Evolutionary conservation across 2,797 vertebrate genomes (phyloP).

Genomic region (Aulostomus chinensis): DNA sequence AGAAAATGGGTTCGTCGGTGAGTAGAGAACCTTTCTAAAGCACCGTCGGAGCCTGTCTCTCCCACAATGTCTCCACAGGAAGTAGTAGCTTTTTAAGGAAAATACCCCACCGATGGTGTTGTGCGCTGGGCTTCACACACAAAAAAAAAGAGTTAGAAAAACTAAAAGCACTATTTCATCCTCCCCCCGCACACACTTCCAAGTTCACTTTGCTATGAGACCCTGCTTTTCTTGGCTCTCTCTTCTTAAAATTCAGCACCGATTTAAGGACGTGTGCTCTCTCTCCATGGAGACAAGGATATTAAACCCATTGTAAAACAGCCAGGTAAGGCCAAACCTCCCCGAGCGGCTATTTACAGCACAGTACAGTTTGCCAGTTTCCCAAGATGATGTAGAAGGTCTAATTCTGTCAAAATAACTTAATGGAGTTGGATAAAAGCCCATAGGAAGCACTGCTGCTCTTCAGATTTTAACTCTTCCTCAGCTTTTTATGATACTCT

Average conservation of each 20-base stretch:
- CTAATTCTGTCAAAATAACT: slow-evolving; percentile 47
- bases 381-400: slow-evolving; percentile 47
- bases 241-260: slow-evolving; percentile 34
- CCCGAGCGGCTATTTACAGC: slow-evolving; percentile 12
- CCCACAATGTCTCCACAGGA: slow-evolving; percentile 51
- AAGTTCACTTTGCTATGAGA: slow-evolving; percentile 26
- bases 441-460: slow-evolving; percentile 29
- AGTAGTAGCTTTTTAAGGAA: slow-evolving; percentile 33
- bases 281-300: slow-evolving; percentile 39
- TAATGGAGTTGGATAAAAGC: slow-evolving; percentile 28
- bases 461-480: slow-evolving; percentile 32
- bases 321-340: slow-evolving; percentile 32
- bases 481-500: slow-evolving; percentile 38
- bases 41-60: slow-evolving; percentile 60
- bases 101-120: slow-evolving; percentile 34
- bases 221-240: slow-evolving; percentile 65
- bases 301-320: slow-evolving; percentile 46
- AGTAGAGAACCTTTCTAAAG: slow-evolving; percentile 16
- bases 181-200: slow-evolving; percentile 33
- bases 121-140: slow-evolving; percentile 29
- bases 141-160: slow-evolving; percentile 41
- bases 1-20: no score
- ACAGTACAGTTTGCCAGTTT: slow-evolving; percentile 38
- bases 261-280: slow-evolving; percentile 57
- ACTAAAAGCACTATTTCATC: slow-evolving; percentile 44